Conservation (phyloP, 2,888 invertebrate genomes). For the Drosophila engyochracea region DNA sequence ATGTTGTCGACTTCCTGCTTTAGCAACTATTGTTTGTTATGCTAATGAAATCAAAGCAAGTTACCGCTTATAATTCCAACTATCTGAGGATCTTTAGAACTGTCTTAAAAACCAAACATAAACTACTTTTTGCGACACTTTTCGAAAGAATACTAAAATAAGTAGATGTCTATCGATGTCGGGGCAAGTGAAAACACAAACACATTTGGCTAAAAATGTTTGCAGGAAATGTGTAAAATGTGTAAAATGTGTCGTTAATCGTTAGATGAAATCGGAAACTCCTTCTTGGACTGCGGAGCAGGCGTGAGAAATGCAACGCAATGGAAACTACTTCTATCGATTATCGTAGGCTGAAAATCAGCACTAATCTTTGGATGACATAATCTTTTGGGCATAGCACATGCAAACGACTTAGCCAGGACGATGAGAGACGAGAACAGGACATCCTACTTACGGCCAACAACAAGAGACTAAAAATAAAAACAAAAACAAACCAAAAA, state of each 20-base stretch:
- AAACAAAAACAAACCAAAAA: slow-evolving; percentile 15
- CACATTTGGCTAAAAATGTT: slow-evolving; percentile 55
- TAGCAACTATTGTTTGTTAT: slow-evolving; percentile 1
- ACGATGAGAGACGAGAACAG: slow-evolving; percentile 58
- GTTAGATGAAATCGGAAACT: slow-evolving; percentile 69
- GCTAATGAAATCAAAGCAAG: slow-evolving; percentile 73
- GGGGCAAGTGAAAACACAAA: slow-evolving; percentile 66
- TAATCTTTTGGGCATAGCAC: slow-evolving; percentile 66
- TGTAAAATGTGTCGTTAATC: slow-evolving; percentile 60
- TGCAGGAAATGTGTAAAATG: slow-evolving; percentile 71
- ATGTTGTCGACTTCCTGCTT: slow-evolving; percentile 32
- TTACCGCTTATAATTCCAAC: slow-evolving; percentile 61
- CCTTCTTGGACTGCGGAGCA: slow-evolving; percentile 27
- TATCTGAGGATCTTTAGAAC: slow-evolving; percentile 48
- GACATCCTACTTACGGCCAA: slow-evolving; percentile 76
- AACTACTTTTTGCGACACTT: slow-evolving; percentile 37
- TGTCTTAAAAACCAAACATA: slow-evolving; percentile 2
- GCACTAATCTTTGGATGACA: slow-evolving; percentile 71
- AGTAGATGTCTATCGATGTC: slow-evolving; percentile 54
- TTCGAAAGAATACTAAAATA: slow-evolving; percentile 57
- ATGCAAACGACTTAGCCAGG: slow-evolving; percentile 70
- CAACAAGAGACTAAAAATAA: slow-evolving; percentile 24
- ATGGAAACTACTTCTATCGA: slow-evolving; percentile 32
- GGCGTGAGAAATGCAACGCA: slow-evolving; percentile 80
- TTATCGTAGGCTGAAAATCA: slow-evolving; percentile 60